Conservation (phyloP, 2,113 vertebrate species). For the Cyprinodon tularosa region DNA sequence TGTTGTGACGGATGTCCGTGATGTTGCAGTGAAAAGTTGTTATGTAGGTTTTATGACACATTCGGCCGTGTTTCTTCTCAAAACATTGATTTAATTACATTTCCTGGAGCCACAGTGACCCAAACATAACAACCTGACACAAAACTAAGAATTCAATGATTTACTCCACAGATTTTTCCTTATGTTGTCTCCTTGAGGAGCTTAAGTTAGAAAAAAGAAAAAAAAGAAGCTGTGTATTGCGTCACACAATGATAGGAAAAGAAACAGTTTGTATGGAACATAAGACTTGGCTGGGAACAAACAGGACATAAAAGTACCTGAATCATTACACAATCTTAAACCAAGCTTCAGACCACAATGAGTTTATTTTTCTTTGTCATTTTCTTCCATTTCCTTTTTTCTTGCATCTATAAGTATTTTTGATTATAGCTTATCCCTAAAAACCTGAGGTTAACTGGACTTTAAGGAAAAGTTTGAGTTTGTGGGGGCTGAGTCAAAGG, state of each 20-base stretch:
- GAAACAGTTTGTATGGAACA: background rate
- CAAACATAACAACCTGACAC: conserved; percentile 5
- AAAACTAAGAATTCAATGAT: background rate
- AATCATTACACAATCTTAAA: background rate
- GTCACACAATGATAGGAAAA: background rate
- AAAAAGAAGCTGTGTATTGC: background rate
- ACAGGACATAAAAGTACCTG: background rate
- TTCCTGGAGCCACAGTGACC: background rate
- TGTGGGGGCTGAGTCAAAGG: background rate
- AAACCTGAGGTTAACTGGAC: background rate
- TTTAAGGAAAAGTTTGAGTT: background rate
- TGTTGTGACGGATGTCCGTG: conserved; percentile 18
- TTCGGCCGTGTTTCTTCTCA: background rate
- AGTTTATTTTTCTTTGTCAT: background rate
- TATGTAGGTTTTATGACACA: background rate
- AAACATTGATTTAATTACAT: background rate
- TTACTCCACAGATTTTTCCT: background rate
- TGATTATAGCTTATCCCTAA: background rate
- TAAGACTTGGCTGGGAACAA: background rate
- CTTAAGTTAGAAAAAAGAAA: background rate
- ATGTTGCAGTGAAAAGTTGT: background rate
- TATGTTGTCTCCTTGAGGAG: background rate
- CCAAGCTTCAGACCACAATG: no score
- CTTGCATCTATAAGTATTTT: background rate
- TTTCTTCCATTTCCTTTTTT: background rate